Evolutionary conservation across 2,888 invertebrate species (phyloP), one percentile per base, ranked within the genome.

Genomic region (Octodonta nipae): DNA sequence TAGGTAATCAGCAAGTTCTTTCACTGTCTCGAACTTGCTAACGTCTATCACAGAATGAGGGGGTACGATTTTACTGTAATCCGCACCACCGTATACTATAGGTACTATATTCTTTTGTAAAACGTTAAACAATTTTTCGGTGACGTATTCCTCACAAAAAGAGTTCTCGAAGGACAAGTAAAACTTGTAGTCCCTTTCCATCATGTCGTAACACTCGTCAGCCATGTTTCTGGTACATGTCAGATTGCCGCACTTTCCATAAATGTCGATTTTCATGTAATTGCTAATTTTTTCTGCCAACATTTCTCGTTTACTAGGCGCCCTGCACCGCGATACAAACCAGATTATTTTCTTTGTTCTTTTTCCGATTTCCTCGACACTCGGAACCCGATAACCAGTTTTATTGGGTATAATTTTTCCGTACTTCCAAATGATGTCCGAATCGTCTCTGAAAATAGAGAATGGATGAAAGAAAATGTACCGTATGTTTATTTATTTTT

Each of bases 101-200:
- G n/a, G n/a, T n/a, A n/a, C n/a, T 77, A 62, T 72, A 73, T 3
- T 76, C 55, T 72, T 68, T 34, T 71, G 64, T 42, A 66, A 61
- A 1, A 62, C 63, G 42, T 64, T 60, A 51, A 72, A 68, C 41
- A 80, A 69, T 45, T 71, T 66, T 51, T 75, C 75, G 2, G 74
- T 73, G 28, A 75, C 71, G 52, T 75, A 75, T 51, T 75, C 74
- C 32, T 64, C 52, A 43, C 78, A 73, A 37, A 78, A 61, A 7
- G 78, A 76, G 54, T 81, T 80, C 56, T 82, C 81, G 48, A 82
- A 72, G 1, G 71, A 68, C 26, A 81, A 55, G 47, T 80, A 80
- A 52, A 81, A 82, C 50, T 72, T n/a, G n/a, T n/a, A n/a, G n/a
- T n/a, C n/a, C n/a, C n/a, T n/a, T n/a, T n/a, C n/a, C n/a, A n/a